These are phyloP conservation scores for Galemys pyrenaicus DNA, from an alignment of 2,113 vertebrate genomes.

Conservation along the genomic window DNA sequence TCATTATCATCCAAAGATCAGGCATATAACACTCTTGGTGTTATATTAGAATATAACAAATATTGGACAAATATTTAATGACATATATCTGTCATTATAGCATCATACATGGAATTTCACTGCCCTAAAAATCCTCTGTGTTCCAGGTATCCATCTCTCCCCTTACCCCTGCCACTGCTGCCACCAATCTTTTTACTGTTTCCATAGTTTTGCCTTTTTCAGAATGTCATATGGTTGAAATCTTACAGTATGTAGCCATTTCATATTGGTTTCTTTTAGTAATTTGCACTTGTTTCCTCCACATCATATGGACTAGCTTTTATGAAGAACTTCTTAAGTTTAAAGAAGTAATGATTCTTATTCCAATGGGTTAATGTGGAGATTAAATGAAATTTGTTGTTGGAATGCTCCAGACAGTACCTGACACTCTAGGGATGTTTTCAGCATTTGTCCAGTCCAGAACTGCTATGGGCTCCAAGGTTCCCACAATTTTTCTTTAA, in stretches of 20 bases:
- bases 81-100: not conserved
- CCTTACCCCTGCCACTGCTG: not conserved
- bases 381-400: not conserved
- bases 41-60: too few species aligned
- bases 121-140: not conserved
- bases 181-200: not conserved
- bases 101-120: not conserved
- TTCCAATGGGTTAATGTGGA: not conserved
- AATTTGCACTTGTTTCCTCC: not conserved
- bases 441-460: not conserved
- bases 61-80: not conserved
- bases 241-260: not conserved
- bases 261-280: not conserved
- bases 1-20: not conserved
- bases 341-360: not conserved
- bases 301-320: not conserved
- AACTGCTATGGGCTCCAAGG: not conserved
- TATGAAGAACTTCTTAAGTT: not conserved
- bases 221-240: not conserved
- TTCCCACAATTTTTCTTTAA: not conserved
- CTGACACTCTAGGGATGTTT: not conserved
- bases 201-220: not conserved
- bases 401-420: not conserved
- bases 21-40: not conserved
- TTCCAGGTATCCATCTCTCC: not conserved